These are phyloP conservation scores for Ectemnius lituratus DNA, from an alignment of 2,888 invertebrate genomes.

Conservation along the genomic window DNA sequence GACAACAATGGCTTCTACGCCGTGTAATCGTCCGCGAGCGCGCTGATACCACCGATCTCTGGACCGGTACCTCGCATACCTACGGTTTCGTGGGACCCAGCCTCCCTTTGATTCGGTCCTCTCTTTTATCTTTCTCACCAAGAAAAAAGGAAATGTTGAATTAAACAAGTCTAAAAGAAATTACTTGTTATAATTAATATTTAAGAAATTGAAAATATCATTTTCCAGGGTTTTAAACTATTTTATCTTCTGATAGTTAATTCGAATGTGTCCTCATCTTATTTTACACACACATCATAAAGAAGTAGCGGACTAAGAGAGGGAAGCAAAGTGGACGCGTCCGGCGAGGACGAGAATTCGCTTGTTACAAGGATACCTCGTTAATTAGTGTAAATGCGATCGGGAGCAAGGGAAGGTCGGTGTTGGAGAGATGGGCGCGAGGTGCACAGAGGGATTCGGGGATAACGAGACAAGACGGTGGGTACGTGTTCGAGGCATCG, in stretches of 20 bases:
- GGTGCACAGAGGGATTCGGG: background rate
- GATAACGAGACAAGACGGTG: slow-evolving; percentile 18
- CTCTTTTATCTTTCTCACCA: background rate
- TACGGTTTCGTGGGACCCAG: slow-evolving; percentile 50
- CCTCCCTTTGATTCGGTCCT: slow-evolving; percentile 12
- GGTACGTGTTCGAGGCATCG: background rate
- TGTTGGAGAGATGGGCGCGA: slow-evolving; percentile 12
- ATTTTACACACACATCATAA: no score
- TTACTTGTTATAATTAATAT: no score
- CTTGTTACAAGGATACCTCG: background rate
- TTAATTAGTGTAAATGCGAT: background rate
- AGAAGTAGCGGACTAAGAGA: no score
- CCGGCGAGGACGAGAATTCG: no score
- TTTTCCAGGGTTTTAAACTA: no score
- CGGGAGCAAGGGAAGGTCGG: background rate
- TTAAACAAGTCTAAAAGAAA: no score
- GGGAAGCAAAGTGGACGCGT: no score
- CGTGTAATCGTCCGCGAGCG: slow-evolving; percentile 60
- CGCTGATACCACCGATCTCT: slow-evolving; percentile 31
- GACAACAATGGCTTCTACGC: slow-evolving; percentile 72
- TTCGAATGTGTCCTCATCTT: no score
- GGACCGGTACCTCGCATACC: slow-evolving; percentile 26
- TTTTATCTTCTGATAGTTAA: no score
- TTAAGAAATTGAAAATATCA: no score
- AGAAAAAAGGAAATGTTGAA: no score